Conservation (phyloP, 2,888 invertebrate genomes). For the Acleris emargana region DNA sequence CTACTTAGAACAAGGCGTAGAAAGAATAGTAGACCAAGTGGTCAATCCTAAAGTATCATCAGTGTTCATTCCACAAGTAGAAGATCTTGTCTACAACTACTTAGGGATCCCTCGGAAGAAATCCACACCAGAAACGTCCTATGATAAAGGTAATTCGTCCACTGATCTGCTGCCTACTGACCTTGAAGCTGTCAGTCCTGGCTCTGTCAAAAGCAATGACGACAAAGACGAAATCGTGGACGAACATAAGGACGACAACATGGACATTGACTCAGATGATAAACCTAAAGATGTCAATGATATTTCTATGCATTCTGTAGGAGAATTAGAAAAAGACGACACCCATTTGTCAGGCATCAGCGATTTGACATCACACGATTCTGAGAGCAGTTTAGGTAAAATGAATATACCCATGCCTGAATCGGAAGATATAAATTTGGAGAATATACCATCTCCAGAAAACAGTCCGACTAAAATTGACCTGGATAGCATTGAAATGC, state of each 20-base stretch:
- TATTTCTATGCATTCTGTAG: slow-evolving; percentile 36
- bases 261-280: slow-evolving; percentile 54
- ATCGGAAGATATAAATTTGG: slow-evolving; percentile 66
- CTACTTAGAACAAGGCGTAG: slow-evolving; percentile 95
- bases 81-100: slow-evolving; percentile 94
- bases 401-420: slow-evolving; percentile 58
- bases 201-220: slow-evolving; percentile 87
- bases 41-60: slow-evolving; percentile 96
- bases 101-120: slow-evolving; percentile 91
- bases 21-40: slow-evolving; percentile 97
- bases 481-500: slow-evolving; percentile 65
- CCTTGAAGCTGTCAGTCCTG: slow-evolving; percentile 92
- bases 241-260: slow-evolving; percentile 39
- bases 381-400: slow-evolving; percentile 60
- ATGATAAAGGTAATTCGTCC: slow-evolving; percentile 64
- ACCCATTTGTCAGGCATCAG: slow-evolving; percentile 82
- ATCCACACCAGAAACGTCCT: slow-evolving; percentile 62
- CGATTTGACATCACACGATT: slow-evolving; percentile 61
- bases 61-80: slow-evolving; percentile 94
- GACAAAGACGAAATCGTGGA: slow-evolving; percentile 54
- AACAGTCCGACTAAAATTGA: slow-evolving; percentile 79
- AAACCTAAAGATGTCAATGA: slow-evolving; percentile 31
- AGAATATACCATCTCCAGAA: slow-evolving; percentile 60
- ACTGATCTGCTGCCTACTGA: slow-evolving; percentile 88
- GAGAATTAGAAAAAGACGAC: slow-evolving; percentile 69